A percentile compares a stretch with the other conserved stretches of the same genome.
Evolutionary conservation across 2,888 invertebrate genomes (phyloP).

Genomic region (Amphipyra tragopoginis): DNA sequence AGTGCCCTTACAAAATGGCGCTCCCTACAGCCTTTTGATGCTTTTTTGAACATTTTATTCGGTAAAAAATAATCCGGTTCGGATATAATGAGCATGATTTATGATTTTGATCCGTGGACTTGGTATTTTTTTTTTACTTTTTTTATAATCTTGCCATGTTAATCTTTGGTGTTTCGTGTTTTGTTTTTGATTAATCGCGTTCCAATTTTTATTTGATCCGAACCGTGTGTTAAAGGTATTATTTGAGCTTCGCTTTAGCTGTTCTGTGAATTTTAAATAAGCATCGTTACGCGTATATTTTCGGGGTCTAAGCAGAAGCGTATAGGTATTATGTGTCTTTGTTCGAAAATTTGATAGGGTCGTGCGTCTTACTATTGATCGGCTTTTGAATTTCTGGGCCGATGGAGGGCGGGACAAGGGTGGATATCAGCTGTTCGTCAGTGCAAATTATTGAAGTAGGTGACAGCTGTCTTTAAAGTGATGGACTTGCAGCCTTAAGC

Average conservation of each 20-base stretch:
- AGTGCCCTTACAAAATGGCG: slow-evolving; percentile 88
- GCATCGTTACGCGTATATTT: background rate
- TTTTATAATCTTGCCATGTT: slow-evolving; percentile 83
- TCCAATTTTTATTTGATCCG: slow-evolving; percentile 73
- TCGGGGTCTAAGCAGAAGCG: background rate
- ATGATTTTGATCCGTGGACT: slow-evolving; percentile 84
- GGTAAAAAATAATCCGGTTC: slow-evolving; percentile 89
- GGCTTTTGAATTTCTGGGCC: slow-evolving; percentile 10
- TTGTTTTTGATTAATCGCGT: slow-evolving; percentile 82
- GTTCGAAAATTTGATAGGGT: slow-evolving; percentile 9
- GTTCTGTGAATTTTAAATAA: slow-evolving; percentile 35
- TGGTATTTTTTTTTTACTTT: slow-evolving; percentile 76
- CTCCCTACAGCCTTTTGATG: slow-evolving; percentile 87
- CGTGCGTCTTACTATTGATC: slow-evolving; percentile 37
- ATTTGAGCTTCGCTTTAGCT: slow-evolving; percentile 34
- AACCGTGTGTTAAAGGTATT: slow-evolving; percentile 44
- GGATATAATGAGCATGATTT: slow-evolving; percentile 90
- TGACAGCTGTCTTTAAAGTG: background rate
- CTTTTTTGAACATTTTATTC: slow-evolving; percentile 88
- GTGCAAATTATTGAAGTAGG: background rate
- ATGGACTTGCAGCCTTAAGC: background rate
- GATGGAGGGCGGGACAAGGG: slow-evolving; percentile 21
- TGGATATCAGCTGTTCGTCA: slow-evolving; percentile 31
- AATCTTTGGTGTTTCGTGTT: slow-evolving; percentile 84
- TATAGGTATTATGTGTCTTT: background rate